phyloP scores from a whole-genome alignment of 2,888 invertebrate species.

The Malthinus flaveolus region DNA sequence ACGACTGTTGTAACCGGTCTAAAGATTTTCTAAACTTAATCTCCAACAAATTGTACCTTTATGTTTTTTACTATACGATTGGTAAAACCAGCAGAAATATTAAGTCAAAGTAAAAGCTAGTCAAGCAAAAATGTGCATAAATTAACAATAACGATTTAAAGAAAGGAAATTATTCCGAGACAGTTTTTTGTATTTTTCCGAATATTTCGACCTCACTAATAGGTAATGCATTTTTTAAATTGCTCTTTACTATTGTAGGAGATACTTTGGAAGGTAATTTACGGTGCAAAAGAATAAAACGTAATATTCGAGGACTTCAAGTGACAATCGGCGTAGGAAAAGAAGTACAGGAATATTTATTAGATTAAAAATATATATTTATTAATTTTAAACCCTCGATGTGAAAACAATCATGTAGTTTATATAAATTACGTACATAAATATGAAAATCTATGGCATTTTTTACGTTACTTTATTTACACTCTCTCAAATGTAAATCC shows the following conservation, averaged over 20 bases:
- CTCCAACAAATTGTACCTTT: too few species aligned
- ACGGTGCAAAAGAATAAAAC: constrained; percentile 72
- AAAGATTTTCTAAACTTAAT: too few species aligned
- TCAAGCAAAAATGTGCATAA: too few species aligned
- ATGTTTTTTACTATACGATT: too few species aligned
- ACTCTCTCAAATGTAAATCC: constrained; percentile 41
- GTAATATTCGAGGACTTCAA: constrained; percentile 74
- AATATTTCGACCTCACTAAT: too few species aligned
- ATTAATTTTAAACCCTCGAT: constrained; percentile 37
- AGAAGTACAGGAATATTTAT: constrained; percentile 64
- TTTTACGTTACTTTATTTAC: constrained; percentile 2
- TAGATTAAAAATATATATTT: constrained; percentile 58
- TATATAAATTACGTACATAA: constrained; percentile 29
- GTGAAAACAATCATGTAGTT: constrained; percentile 29
- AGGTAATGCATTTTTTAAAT: constrained; percentile 3
- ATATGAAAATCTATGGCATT: constrained; percentile 22
- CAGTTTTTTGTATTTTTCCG: too few species aligned
- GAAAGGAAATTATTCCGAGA: too few species aligned
- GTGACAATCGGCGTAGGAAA: constrained; percentile 69
- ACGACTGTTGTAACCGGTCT: too few species aligned
- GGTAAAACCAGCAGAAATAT: too few species aligned
- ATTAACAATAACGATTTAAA: too few species aligned
- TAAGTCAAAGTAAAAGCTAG: too few species aligned
- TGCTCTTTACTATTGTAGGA: constrained; percentile 54
- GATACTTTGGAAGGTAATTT: constrained; percentile 68